Evolutionary conservation across 30 jellyfish, hydroid and myxozoan species (phyloP).

Genomic region (Pseudorhiza aurosa): DNA sequence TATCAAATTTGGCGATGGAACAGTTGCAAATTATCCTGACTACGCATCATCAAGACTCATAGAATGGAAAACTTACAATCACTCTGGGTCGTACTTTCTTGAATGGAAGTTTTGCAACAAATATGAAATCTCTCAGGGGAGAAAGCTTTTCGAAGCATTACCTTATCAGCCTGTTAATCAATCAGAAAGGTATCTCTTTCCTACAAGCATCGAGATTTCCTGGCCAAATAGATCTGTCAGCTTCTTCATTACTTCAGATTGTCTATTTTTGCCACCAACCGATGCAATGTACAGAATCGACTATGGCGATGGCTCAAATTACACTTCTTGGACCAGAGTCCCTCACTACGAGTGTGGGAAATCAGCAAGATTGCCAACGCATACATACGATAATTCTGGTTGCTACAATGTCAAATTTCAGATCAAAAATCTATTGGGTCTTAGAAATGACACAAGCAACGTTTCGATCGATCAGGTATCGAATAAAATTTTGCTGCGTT

Average conservation of each 20-base stretch:
- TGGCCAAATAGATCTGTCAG: slow-evolving; percentile 8
- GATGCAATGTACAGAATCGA: too few relatives aligned
- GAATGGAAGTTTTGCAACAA: neutral
- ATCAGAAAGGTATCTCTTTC: neutral
- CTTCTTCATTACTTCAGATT: neutral
- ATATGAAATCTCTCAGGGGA: too few relatives aligned
- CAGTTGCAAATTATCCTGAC: too few relatives aligned
- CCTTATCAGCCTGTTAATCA: neutral
- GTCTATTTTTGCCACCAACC: neutral
- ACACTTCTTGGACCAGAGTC: too few relatives aligned
- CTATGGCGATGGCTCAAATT: too few relatives aligned
- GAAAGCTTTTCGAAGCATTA: too few relatives aligned
- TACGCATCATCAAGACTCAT: too few relatives aligned
- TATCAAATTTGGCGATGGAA: too few relatives aligned
- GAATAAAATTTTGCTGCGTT: neutral
- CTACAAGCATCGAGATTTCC: neutral
- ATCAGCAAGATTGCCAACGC: too few relatives aligned
- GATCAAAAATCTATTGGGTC: neutral
- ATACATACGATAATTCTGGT: neutral
- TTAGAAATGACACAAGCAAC: neutral
- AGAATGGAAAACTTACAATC: too few relatives aligned
- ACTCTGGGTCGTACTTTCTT: too few relatives aligned
- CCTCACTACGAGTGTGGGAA: too few relatives aligned
- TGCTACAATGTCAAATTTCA: neutral
- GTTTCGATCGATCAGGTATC: neutral